These are phyloP conservation scores for Drosophila affinis DNA, from an alignment of 2,888 invertebrate genomes.

Conservation along the genomic window DNA sequence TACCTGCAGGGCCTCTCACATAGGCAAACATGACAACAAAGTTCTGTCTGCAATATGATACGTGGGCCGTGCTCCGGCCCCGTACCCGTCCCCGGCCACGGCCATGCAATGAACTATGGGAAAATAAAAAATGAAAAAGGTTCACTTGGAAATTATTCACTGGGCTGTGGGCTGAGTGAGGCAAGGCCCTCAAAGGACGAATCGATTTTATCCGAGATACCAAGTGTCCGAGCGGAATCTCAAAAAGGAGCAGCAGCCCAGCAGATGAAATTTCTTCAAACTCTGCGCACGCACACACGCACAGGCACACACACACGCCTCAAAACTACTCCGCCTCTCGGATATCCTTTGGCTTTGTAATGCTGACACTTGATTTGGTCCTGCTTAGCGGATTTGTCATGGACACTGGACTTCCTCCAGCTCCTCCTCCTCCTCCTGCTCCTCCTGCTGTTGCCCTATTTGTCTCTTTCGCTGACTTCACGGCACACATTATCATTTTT, in stretches of 20 bases:
- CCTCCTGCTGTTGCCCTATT: neutral
- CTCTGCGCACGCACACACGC: constrained; percentile 54
- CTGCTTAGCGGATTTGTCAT: constrained; percentile 19
- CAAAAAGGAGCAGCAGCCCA: neutral
- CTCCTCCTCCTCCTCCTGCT: neutral
- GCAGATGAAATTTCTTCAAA: constrained; percentile 52
- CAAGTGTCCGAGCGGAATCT: constrained; percentile 6
- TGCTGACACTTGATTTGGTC: constrained; percentile 45
- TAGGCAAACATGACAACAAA: constrained; percentile 50
- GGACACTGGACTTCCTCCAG: neutral
- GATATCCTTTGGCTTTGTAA: constrained; percentile 14
- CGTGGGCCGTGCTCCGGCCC: neutral
- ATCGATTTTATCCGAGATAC: constrained; percentile 35
- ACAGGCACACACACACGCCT: constrained; percentile 15
- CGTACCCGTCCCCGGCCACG: neutral
- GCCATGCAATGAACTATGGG: neutral
- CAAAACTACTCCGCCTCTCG: neutral
- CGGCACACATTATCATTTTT: constrained; percentile 32
- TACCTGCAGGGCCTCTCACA: constrained; percentile 40
- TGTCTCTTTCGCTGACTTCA: constrained; percentile 2
- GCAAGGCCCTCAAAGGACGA: constrained; percentile 20
- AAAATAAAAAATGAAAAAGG: constrained; percentile 19
- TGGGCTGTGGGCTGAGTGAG: constrained; percentile 25
- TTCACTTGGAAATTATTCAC: constrained; percentile 33
- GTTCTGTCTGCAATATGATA: constrained; percentile 9